phyloP scores from a whole-genome alignment of 2,113 vertebrate species.

The Protobothrops mucrosquamatus region DNA sequence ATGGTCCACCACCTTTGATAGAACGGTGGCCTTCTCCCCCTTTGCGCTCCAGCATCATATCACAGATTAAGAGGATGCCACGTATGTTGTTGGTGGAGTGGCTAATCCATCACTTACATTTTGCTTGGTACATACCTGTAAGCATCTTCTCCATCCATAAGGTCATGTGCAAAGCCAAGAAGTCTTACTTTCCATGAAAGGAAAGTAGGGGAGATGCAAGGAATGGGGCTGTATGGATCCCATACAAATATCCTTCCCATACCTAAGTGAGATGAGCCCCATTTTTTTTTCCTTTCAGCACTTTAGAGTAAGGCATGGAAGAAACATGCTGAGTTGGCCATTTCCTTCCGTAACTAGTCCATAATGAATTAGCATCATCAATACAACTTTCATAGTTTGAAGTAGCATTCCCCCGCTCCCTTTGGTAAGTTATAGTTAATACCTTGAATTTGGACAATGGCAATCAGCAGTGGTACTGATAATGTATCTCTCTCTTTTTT shows the following conservation, averaged over 20 bases:
- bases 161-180: neutral
- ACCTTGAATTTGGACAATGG: conserved; percentile 66
- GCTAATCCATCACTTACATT: neutral
- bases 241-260: neutral
- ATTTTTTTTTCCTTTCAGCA: conserved; percentile 70
- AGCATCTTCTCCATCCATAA: neutral
- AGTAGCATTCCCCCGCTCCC: conserved; percentile 60
- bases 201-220: neutral
- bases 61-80: neutral
- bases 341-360: conserved; percentile 56
- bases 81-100: too few relatives aligned
- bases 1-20: too few relatives aligned
- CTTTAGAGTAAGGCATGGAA: conserved; percentile 79
- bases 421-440: conserved; percentile 67
- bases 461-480: conserved; percentile 78
- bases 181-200: neutral
- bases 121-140: neutral
- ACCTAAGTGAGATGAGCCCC: neutral
- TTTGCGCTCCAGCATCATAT: neutral
- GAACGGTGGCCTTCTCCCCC: neutral
- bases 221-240: neutral
- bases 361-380: conserved; percentile 65
- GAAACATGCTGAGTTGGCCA: conserved; percentile 67
- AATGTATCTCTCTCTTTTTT: conserved; percentile 54
- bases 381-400: conserved; percentile 61